These are phyloP conservation scores for Tetrao urogallus DNA, from an alignment of 2,113 vertebrate genomes.

Conservation along the genomic window DNA sequence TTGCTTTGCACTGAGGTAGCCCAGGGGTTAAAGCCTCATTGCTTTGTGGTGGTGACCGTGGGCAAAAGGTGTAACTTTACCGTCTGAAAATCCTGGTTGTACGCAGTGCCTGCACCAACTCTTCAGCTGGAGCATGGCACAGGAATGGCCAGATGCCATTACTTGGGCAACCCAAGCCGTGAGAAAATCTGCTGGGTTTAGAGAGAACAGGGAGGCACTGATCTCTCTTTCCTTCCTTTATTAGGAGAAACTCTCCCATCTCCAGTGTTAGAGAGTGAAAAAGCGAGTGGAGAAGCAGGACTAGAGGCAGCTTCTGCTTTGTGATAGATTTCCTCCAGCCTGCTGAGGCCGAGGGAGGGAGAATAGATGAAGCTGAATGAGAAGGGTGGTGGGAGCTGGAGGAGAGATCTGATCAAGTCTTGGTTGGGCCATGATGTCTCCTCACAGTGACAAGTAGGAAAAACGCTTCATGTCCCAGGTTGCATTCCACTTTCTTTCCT, in stretches of 20 bases:
- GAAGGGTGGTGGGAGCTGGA: neutral
- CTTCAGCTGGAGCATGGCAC: neutral
- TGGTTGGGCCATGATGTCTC: neutral
- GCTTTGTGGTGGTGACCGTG: neutral
- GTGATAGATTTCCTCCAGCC: neutral
- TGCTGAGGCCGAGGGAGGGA: neutral
- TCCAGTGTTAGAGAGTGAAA: neutral
- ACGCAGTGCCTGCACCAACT: neutral
- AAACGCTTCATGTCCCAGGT: fast-evolving
- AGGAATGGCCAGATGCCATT: neutral
- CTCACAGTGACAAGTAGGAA: neutral
- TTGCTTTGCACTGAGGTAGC: neutral
- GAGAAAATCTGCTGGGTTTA: neutral
- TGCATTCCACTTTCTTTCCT: neutral
- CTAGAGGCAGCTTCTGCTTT: neutral
- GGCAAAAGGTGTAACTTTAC: fast-evolving
- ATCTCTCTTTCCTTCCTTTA: neutral
- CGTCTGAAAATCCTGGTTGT: neutral
- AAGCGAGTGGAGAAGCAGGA: neutral
- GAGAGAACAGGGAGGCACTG: neutral
- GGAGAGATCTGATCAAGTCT: neutral
- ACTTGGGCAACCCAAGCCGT: fast-evolving
- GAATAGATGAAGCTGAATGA: neutral
- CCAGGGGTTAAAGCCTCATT: neutral
- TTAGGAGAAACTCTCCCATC: neutral